Percentiles rank a stretch among this genome's conserved stretches.
These are phyloP conservation scores for Apaloderma vittatum DNA, from an alignment of 2,113 vertebrate species.

Conservation along the genomic window DNA sequence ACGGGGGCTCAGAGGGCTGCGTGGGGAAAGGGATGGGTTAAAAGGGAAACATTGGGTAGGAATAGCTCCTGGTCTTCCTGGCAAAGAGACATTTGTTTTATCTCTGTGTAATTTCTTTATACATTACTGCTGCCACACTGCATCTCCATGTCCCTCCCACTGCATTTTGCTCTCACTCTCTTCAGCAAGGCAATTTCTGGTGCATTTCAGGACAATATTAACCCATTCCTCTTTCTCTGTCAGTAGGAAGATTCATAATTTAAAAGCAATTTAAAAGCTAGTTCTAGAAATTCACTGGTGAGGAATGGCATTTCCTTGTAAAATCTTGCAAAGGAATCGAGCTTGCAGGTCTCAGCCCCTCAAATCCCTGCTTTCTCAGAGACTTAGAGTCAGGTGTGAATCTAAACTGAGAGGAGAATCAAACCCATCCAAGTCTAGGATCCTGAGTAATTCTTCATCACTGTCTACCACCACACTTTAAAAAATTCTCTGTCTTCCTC, in stretches of 20 bases:
- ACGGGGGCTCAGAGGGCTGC: background rate
- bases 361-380: background rate
- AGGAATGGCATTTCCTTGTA: background rate
- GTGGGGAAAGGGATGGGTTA: slow-evolving; percentile 23
- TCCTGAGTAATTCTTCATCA: background rate
- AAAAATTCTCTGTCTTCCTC: background rate
- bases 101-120: slow-evolving; percentile 68
- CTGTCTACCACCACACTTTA: background rate
- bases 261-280: slow-evolving; percentile 12
- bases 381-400: slow-evolving; percentile 26
- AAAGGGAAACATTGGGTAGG: slow-evolving; percentile 21
- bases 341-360: background rate
- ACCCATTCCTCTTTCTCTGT: slow-evolving; percentile 52
- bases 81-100: slow-evolving; percentile 61
- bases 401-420: background rate
- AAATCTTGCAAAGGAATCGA: background rate
- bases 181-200: slow-evolving; percentile 68
- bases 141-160: slow-evolving; percentile 72
- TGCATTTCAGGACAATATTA: slow-evolving; percentile 76
- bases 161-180: slow-evolving; percentile 63
- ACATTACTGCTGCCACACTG: slow-evolving; percentile 70
- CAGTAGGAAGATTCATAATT: background rate
- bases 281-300: background rate
- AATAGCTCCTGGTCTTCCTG: slow-evolving; percentile 57
- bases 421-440: background rate